Evolutionary conservation across 2,888 invertebrate species (phyloP), one percentile per base, ranked within the genome.

Genomic region (Aquatica leii): DNA sequence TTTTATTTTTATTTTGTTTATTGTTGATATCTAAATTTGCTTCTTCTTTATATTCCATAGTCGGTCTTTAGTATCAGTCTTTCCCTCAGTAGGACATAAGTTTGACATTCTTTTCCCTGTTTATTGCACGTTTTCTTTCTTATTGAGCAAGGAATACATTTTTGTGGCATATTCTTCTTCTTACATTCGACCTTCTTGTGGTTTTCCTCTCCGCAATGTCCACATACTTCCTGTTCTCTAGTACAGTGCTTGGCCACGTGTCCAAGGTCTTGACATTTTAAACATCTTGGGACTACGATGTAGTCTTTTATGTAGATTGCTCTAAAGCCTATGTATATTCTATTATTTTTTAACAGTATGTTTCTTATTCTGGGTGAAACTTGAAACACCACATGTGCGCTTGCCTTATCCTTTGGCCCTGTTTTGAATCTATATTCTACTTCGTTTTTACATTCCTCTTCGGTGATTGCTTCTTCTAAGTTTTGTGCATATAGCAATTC

Each of bases 381-480:
- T 21, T 66, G 59, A 1, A 35, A 46, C 1, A 66, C 59, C 0
- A 46, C 4, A 40, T 66, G 62, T 1, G 41, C 55, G 3, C 50
- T 59, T 1, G 46, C 15, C 34, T 37, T 63, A 9, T 34, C 48
- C 17, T 43, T 18, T 1, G 60, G 62, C 11, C 56, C 66, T 1
- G 62, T 56, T 46, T 41, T 59, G 51, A 66, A 66, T 12, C 54
- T 11, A 1, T 63, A 18, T 2, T 50, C 17, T 9, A 65, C 49
- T 8, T 50, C 12, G 0, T 40, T n/a, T 4, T 57, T 9, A 34
- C 46, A 65, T 1, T 35, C 46, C n/a, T 41, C 17, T 18, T 53
- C 35, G 2, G 1, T 20, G 0, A 59, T 35, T 5, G 4, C 17
- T 1, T 51, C 56, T 0, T 14, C 9, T 4, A 62, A 31, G 15